Evolutionary conservation across 1,140 invertebrate genomes (phyloP).

Genomic region (Bombyx mandarina): DNA sequence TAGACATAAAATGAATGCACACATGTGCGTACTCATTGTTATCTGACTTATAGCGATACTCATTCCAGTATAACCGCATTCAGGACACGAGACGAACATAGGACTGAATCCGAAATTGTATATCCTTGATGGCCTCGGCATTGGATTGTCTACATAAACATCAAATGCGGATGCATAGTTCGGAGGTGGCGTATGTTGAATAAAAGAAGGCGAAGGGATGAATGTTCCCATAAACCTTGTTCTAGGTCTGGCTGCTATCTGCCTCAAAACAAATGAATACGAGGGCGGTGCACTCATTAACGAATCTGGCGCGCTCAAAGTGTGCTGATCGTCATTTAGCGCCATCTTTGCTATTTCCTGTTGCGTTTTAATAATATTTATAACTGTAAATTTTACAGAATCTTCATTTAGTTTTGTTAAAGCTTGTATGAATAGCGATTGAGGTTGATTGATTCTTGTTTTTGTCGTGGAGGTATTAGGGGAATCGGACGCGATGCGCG

Average conservation of each 20-base stretch:
- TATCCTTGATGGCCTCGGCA: conserved; percentile 33
- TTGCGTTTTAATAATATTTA: conserved; percentile 7
- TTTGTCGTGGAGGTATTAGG: conserved; percentile 15
- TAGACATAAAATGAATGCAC: conserved; percentile 46
- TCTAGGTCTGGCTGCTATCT: conserved; percentile 42
- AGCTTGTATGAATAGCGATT: conserved; percentile 41
- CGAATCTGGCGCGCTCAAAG: conserved; percentile 36
- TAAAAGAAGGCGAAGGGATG: conserved; percentile 55
- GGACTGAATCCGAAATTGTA: conserved; percentile 49
- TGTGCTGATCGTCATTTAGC: no score
- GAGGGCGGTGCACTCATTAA: conserved; percentile 56
- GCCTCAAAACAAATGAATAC: conserved; percentile 57
- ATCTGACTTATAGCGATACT: conserved; percentile 39
- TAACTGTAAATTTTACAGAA: conserved; percentile 17
- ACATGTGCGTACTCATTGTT: conserved; percentile 54
- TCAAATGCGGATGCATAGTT: conserved; percentile 58
- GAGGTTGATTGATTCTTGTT: conserved; percentile 17
- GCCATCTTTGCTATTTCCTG: neutral
- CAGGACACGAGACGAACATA: conserved; percentile 43
- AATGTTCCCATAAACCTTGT: conserved; percentile 57
- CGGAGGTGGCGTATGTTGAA: conserved; percentile 52
- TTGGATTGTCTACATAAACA: conserved; percentile 47
- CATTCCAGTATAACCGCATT: conserved; percentile 54
- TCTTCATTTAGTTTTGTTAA: conserved; percentile 43
- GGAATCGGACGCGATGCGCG: conserved; percentile 3